Evolutionary conservation across 2,888 invertebrate species (phyloP).

Genomic region (Asteroscopus sphinx): DNA sequence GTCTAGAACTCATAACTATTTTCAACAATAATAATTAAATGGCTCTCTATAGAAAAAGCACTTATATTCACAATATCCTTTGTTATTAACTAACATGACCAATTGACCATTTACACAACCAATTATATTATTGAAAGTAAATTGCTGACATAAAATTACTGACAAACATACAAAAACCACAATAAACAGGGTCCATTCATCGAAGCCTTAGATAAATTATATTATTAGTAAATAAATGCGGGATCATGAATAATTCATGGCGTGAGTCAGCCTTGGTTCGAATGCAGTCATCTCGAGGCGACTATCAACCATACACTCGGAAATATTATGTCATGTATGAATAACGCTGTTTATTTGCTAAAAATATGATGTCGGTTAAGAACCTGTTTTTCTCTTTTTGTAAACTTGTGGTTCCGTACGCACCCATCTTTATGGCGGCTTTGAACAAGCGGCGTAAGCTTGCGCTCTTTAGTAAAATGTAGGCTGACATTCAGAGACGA

Average conservation of each 20-base stretch:
- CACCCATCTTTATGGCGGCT: too few relatives aligned
- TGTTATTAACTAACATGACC: constrained; percentile 6
- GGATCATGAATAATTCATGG: constrained; percentile 65
- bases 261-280: constrained; percentile 69
- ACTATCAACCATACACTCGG: constrained; percentile 26
- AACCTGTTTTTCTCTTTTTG: constrained; percentile 42
- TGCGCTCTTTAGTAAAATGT: too few relatives aligned
- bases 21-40: constrained; percentile 22
- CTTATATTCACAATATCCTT: constrained; percentile 8
- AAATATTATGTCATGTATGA: constrained; percentile 66
- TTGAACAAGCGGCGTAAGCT: too few relatives aligned
- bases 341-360: constrained; percentile 55
- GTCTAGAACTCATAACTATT: too few relatives aligned
- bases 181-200: constrained; percentile 38
- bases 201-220: constrained; percentile 41
- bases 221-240: constrained; percentile 50
- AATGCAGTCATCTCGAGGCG: constrained; percentile 69
- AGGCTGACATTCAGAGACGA: too few relatives aligned
- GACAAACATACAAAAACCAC: constrained; percentile 34
- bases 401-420: constrained; percentile 14
- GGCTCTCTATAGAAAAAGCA: constrained; percentile 4
- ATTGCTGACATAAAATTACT: constrained; percentile 22
- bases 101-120: neutral
- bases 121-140: constrained; percentile 22
- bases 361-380: constrained; percentile 39